Evolutionary conservation across 2,113 vertebrate genomes (phyloP), one percentile per base, ranked within the genome.

Genomic region (Verasper variegatus): DNA sequence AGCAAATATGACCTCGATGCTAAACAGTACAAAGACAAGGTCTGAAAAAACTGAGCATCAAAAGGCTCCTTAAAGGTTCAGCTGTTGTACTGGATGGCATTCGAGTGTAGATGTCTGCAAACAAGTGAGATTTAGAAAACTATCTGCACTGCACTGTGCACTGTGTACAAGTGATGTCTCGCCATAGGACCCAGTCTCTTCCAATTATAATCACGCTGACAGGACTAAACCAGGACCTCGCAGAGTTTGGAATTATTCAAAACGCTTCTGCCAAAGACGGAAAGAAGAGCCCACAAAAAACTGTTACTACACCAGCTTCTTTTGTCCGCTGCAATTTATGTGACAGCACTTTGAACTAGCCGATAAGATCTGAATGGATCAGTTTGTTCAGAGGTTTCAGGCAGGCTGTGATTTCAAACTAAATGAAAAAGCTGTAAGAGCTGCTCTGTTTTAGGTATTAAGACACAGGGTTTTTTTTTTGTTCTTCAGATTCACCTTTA

Each of bases 131-230:
- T 35, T 35, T 35, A 35, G 31, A 4, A 27, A 27, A 27, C 27
- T 27, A 35, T 35, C n/a, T n/a, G n/a, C n/a, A n/a, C n/a, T n/a
- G n/a, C n/a, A n/a, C n/a, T n/a, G n/a, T n/a, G n/a, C 5, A 49
- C 15, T 18, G 31, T 35, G 31, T 35, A 7, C 31, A 35, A 35
- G 31, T 8, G 31, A 8, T 35, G 7, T 35, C 31, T 35, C 6
- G 31, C 31, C 31, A 35, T 35, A 35, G 0, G 31, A 35, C 6
- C 31, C 31, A 35, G 35, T 45, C 26, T 76, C 70, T 45, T 79
- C 71, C 76, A 81, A 85, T 78, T 86, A 81, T 78, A 82, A 60
- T 31, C 56, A 18, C 80, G 76, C 86, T 86, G 88, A 88, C 71
- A 47, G 31, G 23, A 75, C 71, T 35, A 52, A 74, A 69, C 58